A percentile compares a stretch with the other conserved stretches of the same genome.
Conservation (phyloP, 1,140 invertebrate species). For the Mactra quadrangularis region DNA sequence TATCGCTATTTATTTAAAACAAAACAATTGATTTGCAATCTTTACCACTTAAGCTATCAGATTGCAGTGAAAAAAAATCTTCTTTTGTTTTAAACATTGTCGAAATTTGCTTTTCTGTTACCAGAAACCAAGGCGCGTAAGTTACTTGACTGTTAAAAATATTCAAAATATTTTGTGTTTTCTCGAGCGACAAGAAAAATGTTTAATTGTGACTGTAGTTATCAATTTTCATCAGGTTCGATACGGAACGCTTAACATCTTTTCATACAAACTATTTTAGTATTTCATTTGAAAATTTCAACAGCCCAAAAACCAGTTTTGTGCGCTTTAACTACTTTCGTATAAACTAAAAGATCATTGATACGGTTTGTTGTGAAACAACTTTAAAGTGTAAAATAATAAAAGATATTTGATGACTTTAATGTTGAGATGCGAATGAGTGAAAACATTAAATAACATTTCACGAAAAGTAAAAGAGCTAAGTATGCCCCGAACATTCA, state of each 20-base stretch:
- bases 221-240: constrained; percentile 8
- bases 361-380: background rate
- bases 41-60: background rate
- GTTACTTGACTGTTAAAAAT: background rate
- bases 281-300: background rate
- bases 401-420: too few species aligned
- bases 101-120: background rate
- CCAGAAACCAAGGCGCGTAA: background rate
- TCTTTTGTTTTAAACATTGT: background rate
- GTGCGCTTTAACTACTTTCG: background rate
- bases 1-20: background rate
- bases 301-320: background rate
- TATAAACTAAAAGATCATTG: too few species aligned
- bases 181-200: constrained; percentile 2
- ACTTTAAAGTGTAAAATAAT: too few species aligned
- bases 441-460: too few species aligned
- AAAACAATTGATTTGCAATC: background rate
- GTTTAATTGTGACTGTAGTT: background rate
- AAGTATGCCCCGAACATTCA: too few species aligned
- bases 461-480: too few species aligned
- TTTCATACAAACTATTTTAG: background rate
- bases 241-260: background rate
- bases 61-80: background rate
- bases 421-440: too few species aligned
- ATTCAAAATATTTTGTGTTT: constrained; percentile 24